Evolutionary conservation across 1,140 invertebrate species (phyloP).

Genomic region (Danaus melanippus): DNA sequence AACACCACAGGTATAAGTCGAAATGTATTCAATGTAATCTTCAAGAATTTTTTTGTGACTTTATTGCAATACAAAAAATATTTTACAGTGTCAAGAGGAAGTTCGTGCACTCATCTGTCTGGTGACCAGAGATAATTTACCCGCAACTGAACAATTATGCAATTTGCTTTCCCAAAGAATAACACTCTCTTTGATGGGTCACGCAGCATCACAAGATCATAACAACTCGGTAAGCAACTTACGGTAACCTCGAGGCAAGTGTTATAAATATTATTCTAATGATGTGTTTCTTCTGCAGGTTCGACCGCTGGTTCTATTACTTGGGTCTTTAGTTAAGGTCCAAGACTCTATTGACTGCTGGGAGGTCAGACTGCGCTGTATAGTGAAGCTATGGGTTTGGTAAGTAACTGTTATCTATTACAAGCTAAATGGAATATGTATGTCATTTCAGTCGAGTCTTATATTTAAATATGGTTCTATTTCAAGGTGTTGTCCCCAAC

Average conservation of each 20-base stretch:
- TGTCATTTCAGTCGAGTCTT: not conserved
- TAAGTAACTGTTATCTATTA: conserved; percentile 26
- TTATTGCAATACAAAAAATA: conserved; percentile 2
- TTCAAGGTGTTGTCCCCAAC: conserved; percentile 65
- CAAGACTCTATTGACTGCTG: conserved; percentile 91
- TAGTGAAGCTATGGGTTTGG: conserved; percentile 77
- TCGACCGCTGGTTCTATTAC: conserved; percentile 86
- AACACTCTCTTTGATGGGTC: conserved; percentile 80
- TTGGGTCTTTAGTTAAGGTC: conserved; percentile 90
- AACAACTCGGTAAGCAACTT: conserved; percentile 61
- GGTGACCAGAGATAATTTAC: conserved; percentile 91
- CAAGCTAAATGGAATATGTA: too few relatives aligned
- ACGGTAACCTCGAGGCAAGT: too few relatives aligned
- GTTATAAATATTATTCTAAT: not conserved
- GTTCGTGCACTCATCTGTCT: conserved; percentile 90
- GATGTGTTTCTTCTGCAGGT: conserved; percentile 68
- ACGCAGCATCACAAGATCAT: conserved; percentile 73
- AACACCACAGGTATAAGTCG: conserved; percentile 74
- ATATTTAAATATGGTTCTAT: conserved; percentile 4
- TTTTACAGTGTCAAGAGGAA: conserved; percentile 82
- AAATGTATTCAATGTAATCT: too few relatives aligned
- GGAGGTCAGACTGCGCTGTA: conserved; percentile 92
- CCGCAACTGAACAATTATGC: conserved; percentile 90
- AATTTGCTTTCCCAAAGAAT: conserved; percentile 87
- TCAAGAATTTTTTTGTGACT: too few relatives aligned